Conservation (phyloP, 2,797 vertebrate species). For the Xenops minutus region DNA sequence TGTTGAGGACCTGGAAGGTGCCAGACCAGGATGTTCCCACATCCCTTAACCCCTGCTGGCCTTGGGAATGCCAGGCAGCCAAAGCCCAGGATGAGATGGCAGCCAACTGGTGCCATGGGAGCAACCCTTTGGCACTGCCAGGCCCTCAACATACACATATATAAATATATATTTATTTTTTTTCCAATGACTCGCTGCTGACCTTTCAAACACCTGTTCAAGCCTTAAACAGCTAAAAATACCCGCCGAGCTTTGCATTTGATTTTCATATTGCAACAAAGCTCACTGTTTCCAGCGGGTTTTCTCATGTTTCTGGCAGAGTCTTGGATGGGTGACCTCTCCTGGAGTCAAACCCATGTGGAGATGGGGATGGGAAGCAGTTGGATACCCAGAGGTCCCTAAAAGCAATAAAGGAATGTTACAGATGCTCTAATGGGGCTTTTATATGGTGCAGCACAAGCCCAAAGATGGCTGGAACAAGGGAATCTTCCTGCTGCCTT, state of each 20-base stretch:
- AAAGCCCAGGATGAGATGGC: background rate
- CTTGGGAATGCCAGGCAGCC: rapidly evolving
- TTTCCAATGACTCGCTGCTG: slow-evolving; percentile 41
- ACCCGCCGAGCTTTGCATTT: slow-evolving; percentile 13
- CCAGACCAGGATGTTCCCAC: background rate
- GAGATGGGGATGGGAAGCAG: rapidly evolving
- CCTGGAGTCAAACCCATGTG: rapidly evolving
- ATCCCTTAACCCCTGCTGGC: rapidly evolving
- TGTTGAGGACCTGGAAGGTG: rapidly evolving
- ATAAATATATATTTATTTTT: background rate
- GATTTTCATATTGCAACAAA: slow-evolving; percentile 54
- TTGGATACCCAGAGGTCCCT: background rate
- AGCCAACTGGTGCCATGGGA: background rate
- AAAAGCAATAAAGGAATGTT: background rate
- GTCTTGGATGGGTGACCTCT: background rate
- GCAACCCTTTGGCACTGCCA: background rate
- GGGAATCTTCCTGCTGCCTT: background rate
- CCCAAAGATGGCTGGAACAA: background rate
- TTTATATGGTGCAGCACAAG: background rate
- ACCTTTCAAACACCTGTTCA: slow-evolving; percentile 66
- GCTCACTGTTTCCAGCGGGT: background rate
- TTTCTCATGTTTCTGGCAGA: background rate
- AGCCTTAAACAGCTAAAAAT: slow-evolving; percentile 56
- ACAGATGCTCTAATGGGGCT: rapidly evolving
- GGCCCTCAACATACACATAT: background rate